Percentiles rank a stretch among this genome's conserved stretches.
These are phyloP conservation scores for Stictocephala bisonia DNA, from an alignment of 2,888 invertebrate genomes.

Conservation along the genomic window DNA sequence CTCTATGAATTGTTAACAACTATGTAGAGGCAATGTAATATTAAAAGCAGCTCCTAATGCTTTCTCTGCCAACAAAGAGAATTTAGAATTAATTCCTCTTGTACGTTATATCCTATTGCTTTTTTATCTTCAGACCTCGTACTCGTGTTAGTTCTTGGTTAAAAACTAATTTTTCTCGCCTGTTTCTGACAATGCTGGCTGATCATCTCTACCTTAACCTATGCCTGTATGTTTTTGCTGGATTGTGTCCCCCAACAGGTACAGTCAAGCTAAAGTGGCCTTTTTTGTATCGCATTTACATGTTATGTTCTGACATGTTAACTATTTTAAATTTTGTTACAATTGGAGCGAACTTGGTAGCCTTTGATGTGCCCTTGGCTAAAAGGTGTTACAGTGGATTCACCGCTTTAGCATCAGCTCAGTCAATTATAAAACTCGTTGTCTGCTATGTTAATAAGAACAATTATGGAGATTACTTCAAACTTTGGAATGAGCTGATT, in stretches of 20 bases:
- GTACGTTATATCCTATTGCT: no score
- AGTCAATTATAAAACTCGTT: background rate
- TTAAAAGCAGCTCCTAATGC: no score
- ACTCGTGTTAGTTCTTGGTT: no score
- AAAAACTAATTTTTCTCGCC: no score
- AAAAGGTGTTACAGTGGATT: constrained; percentile 28
- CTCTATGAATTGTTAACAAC: no score
- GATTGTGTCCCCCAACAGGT: background rate
- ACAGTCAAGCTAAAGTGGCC: background rate
- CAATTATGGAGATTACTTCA: background rate
- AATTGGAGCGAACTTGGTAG: constrained; percentile 16
- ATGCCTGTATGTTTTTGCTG: constrained; percentile 28
- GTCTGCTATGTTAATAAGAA: constrained; percentile 4
- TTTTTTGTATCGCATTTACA: constrained; percentile 5
- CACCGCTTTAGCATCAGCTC: constrained; percentile 23
- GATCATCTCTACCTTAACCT: constrained; percentile 14
- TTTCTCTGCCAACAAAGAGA: no score
- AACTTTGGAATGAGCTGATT: constrained; percentile 24
- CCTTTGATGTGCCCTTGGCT: constrained; percentile 14
- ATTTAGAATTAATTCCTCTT: no score
- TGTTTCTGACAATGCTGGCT: background rate
- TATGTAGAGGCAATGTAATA: no score
- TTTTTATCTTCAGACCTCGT: no score
- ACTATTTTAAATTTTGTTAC: constrained; percentile 16
- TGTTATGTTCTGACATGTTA: constrained; percentile 17